Evolutionary conservation across 2,888 invertebrate species (phyloP), one percentile per base, ranked within the genome.

Genomic region (Cerceris rybyensis): DNA sequence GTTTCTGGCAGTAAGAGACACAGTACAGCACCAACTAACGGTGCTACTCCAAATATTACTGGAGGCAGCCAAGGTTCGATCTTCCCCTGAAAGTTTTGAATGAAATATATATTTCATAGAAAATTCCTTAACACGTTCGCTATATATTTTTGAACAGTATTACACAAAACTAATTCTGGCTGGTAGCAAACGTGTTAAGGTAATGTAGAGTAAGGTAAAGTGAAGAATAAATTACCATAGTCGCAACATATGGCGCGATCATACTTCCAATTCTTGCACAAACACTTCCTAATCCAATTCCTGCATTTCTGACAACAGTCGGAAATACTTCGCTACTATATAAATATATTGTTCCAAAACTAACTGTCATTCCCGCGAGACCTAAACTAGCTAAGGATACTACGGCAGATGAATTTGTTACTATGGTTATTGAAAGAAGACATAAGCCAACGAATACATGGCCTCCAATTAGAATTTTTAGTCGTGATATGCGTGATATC

Each of bases 311-410:
- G 0, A 98, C 96, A 6, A 98, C 96, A 0, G 98, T 98, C 0
- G 98, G 98, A 91, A 97, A 98, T 14, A 97, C 93, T 93, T 98
- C 98, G 0, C 97, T 97, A 0, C 96, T 96, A 91, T 97, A 98
- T 8, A 98, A 94, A 91, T 98, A 98, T 8, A 97, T 96, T 0
- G 97, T 96, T 5, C 97, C 96, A 90, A 98, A 98, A 7, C 96
- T 95, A 65, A 97, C 94, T 16, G 97, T 96, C 92, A 97, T 95
- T 11, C 97, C 97, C 88, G 96, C 96, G 70, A 98, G 95, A 0
- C 97, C 97, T 46, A 96, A 89, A 77, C 96, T 95, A 28, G 96
- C 96, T 49, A 97, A 94, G 7, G 94, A 92, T 2, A 96, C 93
- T 78, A 94, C 93, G 43, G 93, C 91, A 92, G 77, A 85, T 7